phyloP scores from a whole-genome alignment of 1,140 invertebrate species.

The Hylyphantes graminicola region DNA sequence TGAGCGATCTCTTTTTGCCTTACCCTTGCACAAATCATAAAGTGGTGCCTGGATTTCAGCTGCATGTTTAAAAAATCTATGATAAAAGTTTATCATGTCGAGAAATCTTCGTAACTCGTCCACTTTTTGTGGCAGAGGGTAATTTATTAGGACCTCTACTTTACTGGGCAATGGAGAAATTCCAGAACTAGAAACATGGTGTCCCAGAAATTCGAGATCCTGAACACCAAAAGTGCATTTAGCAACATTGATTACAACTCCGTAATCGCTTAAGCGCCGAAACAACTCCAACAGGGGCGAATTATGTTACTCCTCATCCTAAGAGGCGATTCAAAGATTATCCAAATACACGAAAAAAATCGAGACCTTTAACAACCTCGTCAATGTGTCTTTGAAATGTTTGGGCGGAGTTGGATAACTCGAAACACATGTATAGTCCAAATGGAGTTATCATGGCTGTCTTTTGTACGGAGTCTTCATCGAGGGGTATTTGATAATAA shows the following conservation, averaged over 20 bases:
- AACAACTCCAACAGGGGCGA: neutral
- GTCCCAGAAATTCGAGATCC: too few species aligned
- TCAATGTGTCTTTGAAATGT: too few species aligned
- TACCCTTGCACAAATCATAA: neutral
- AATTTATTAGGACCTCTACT: too few species aligned
- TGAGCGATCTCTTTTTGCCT: neutral
- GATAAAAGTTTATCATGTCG: conserved; percentile 68
- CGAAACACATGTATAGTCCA: too few species aligned
- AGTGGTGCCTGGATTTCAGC: conserved; percentile 8
- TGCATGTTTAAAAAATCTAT: conserved; percentile 64
- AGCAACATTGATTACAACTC: neutral
- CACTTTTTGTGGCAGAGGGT: too few species aligned
- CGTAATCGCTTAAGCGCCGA: neutral
- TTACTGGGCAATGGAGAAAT: too few species aligned
- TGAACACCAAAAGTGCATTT: neutral
- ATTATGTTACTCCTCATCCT: neutral
- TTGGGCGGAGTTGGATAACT: too few species aligned
- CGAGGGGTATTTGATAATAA: conserved; percentile 52
- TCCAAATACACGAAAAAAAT: neutral
- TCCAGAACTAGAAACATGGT: too few species aligned
- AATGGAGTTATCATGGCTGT: too few species aligned
- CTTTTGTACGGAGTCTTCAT: conserved; percentile 37
- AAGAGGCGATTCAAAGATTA: neutral
- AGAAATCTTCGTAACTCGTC: conserved; percentile 63
- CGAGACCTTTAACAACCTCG: too few species aligned